A percentile compares a stretch with the other conserved stretches of the same genome.
phyloP scores from a whole-genome alignment of 2,797 vertebrate genomes.

The Brachyrhaphis roseni region DNA sequence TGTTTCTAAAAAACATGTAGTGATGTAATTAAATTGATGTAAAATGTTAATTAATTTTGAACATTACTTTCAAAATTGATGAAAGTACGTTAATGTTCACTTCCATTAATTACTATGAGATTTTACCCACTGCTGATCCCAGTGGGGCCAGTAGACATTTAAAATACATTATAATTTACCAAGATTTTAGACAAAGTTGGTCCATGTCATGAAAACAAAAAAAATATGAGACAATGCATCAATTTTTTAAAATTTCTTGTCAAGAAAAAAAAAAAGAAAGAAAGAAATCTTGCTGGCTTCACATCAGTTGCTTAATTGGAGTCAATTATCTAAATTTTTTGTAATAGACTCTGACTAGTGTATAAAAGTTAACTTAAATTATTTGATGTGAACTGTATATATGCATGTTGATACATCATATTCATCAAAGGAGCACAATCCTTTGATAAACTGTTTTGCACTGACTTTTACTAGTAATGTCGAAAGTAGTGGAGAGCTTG shows the following conservation, averaged over 20 bases:
- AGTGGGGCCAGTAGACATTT: background rate
- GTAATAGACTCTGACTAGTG: background rate
- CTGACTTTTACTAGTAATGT: background rate
- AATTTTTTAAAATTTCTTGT: background rate
- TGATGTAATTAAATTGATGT: background rate
- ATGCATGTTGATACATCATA: background rate
- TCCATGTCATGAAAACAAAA: background rate
- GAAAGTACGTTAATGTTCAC: background rate
- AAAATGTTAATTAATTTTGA: background rate
- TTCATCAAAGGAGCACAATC: background rate
- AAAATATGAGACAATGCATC: background rate
- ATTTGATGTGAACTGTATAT: background rate
- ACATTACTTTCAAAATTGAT: too few species aligned
- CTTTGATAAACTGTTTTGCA: background rate
- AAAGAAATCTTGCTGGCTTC: background rate
- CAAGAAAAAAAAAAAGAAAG: background rate
- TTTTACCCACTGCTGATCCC: background rate
- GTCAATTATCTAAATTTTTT: background rate
- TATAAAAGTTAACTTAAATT: background rate
- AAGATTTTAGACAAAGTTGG: background rate
- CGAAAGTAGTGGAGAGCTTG: constrained; percentile 10
- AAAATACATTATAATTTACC: background rate
- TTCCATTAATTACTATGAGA: background rate
- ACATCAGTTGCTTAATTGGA: background rate
- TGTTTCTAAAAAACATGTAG: too few species aligned